These are phyloP conservation scores for Desmodus rotundus DNA, from an alignment of 2,113 vertebrate genomes.

Conservation along the genomic window DNA sequence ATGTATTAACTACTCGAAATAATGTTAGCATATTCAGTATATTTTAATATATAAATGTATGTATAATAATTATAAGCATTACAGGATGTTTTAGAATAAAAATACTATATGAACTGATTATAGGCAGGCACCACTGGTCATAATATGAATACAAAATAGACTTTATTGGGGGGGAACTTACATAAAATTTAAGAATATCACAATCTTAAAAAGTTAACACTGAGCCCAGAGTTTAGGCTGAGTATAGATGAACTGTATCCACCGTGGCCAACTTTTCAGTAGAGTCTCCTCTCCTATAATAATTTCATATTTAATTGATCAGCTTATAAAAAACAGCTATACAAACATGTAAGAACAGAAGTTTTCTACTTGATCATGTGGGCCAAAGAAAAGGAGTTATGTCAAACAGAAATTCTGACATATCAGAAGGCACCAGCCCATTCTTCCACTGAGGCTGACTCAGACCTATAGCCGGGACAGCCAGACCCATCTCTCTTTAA, in stretches of 20 bases:
- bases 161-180: neutral
- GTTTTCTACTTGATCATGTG: neutral
- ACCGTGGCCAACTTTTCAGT: neutral
- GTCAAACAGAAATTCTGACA: neutral
- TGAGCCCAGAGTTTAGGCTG: neutral
- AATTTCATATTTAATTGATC: neutral
- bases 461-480: neutral
- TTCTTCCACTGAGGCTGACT: neutral
- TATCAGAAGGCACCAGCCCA: too few species aligned
- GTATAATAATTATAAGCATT: neutral
- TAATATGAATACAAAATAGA: neutral
- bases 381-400: neutral
- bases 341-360: neutral
- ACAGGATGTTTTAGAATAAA: neutral
- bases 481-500: neutral
- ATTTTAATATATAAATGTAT: neutral
- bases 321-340: neutral
- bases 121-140: neutral
- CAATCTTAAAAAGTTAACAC: neutral
- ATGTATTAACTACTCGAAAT: slow-evolving; percentile 43
- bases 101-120: neutral
- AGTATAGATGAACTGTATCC: neutral
- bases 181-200: neutral
- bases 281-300: neutral
- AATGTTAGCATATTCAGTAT: neutral